Base-by-base conservation (phyloP, 2,113 vertebrate genomes). In the Chunga burmeisteri region DNA sequence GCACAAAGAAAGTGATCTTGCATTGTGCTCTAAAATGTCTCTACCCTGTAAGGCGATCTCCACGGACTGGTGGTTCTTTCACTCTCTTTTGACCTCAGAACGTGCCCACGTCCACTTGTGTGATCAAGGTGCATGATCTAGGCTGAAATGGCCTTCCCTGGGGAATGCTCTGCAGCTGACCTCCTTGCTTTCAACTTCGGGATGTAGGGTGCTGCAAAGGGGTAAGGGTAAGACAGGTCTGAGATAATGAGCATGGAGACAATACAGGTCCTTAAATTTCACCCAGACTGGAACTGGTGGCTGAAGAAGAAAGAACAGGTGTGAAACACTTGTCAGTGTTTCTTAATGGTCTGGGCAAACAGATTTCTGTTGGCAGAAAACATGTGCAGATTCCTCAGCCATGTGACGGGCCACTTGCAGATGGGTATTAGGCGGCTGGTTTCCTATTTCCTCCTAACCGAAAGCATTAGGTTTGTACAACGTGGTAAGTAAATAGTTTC, bases 1-100 rank as follows among this genome's bases (percentile, higher is more conserved):
- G 93, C 89, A 93, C 93, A 96, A 96, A 97, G 94, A 96, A 94
- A 96, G 78, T 9, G 81, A 96, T 96, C 88, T 95, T 82, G 38
- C 71, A 93, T 94, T 95, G 78, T 95, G 81, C 93, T 96, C 78
- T 85, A 65, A 95, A 96, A 96, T 73, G 66, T 52, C 81, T 87
- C 74, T 95, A 49, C 66, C 81, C 80, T 66, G 78, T 80, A 89
- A 94, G 70, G 84, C 82, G 84, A 86, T 82, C 81, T 82, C 78
- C 71, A 55, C 27, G 88, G 81, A 71, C n/a, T 25, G 58, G 62
- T 42, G 50, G 26, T 34, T 82, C 53, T 90, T 85, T 40, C 62
- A 63, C 73, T 75, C 77, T 16, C 11, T 55, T 77, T 70, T 73
- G 79, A 66, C 83, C 87, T 65, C 68, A 72, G 62, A 81, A 84